Base-by-base conservation (phyloP, 2,797 vertebrate genomes). In the Myotis myotis region DNA sequence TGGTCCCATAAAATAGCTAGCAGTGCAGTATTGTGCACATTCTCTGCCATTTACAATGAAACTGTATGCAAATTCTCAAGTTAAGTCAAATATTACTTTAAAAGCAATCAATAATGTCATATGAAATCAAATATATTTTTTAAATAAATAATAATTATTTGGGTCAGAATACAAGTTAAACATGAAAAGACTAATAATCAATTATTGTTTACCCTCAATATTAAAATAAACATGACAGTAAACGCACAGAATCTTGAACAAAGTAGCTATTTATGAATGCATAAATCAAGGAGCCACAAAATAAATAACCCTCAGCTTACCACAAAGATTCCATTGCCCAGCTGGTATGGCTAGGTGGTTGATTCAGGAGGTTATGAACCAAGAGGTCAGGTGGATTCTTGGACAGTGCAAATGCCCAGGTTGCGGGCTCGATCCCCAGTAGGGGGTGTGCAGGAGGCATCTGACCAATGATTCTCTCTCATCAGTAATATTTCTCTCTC, bases 21-120 rank as follows among this genome's bases (percentile, higher is more conserved):
- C 33, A 78, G 76, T 78, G 20, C 28, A 87, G 28, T 64, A 19
- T 51, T 86, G 53, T 11, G 82, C 28, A 49, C 5, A 53, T 78
- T 62, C 23, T 68, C 70, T 44, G 41, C 13, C 55, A 83, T 44
- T 85, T 23, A 88, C 25, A 86, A 64, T 60, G 30, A 44, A 95
- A 95, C n/a, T 86, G 5, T 47, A 82, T 17, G 25, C 25, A 90
- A 81, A 91, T 85, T 88, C 36, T 90, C 68, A 95, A 83, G 84
- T 72, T 30, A 91, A 89, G 84, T 72, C 33, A 91, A 89, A 79
- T 82, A 36, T 41, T 89, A 76, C 49, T 55, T 53, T 82, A 38
- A 89, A 64, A 64, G 41, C 17, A 92, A 60, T 60, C 10, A 41
- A 68, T 80, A 81, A 80, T 68, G 38, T 53, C 49, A 85, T 30